Evolutionary conservation across 2,888 invertebrate species (phyloP), one percentile per base, ranked within the genome.

Genomic region (Ashinkailepas kermadecensis): DNA sequence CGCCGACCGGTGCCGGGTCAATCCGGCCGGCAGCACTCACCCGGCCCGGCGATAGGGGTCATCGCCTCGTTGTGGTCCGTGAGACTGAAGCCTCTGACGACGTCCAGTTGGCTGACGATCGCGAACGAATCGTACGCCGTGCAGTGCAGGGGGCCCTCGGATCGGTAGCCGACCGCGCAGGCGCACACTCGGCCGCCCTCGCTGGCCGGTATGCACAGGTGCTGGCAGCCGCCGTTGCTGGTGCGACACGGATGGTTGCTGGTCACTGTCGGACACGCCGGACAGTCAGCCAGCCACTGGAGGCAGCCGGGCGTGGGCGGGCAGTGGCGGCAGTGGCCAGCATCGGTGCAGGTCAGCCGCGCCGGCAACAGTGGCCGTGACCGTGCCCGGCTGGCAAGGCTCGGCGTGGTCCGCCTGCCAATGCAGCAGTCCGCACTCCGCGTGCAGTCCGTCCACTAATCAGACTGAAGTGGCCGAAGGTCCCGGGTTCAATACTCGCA

Each of bases 141-240:
- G 86, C 94, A 95, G 84, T 90, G 91, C 0, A 92, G 91, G 83
- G 94, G 94, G 81, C 92, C 92, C 83, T 93, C 92, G 85, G 93
- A 93, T 80, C 91, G 91, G 86, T 94, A 97, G 0, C 98, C 99
- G 79, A 96, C 91, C 59, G 96, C 94, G 86, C 99, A 99, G 7
- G 93, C 92, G 86, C 99, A 99, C 0, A 91, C 91, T 70, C 94
- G 89, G 0, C 93, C 91, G 0, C 92, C 92, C 0, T 91, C 91
- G n/a, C 92, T 92, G 12, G 92, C 90, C 0, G 98, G 97, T 39
- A 99, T 91, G 87, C 99, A 99, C 62, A 99, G 91, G 85, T 99
- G 99, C 83, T 94, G 94, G 88, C 99, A 99, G 3, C 94, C 95
- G 0, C 98, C 99, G 86, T 98, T 97, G 85, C 91, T 92, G 59